phyloP scores from a whole-genome alignment of 2,797 vertebrate genomes.

The Sebastes jordani region DNA sequence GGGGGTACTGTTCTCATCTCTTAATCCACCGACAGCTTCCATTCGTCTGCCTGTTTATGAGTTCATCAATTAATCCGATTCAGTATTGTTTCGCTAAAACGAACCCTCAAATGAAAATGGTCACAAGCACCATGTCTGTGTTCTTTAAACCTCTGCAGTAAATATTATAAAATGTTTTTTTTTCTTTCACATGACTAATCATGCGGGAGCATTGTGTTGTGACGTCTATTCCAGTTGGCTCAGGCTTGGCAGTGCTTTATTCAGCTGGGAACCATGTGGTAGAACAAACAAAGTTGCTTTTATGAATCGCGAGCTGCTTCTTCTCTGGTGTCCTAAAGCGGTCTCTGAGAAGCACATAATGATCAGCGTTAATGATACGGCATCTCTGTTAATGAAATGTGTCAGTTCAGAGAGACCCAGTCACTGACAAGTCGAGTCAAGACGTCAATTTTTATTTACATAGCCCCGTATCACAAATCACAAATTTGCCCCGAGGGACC shows the following conservation, averaged over 20 bases:
- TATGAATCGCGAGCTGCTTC: not conserved
- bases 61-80: not conserved
- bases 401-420: not conserved
- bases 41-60: constrained; percentile 1
- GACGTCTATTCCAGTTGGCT: not conserved
- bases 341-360: not conserved
- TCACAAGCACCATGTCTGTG: too few species aligned
- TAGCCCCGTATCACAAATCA: not conserved
- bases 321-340: not conserved
- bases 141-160: not conserved
- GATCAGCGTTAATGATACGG: not conserved
- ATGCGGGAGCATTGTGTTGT: not conserved
- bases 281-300: not conserved
- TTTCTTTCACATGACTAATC: not conserved
- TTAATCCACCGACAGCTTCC: constrained; percentile 4
- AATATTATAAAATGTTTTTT: not conserved
- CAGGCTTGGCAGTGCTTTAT: not conserved
- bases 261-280: not conserved
- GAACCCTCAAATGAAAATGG: not conserved
- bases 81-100: not conserved
- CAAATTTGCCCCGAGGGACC: not conserved
- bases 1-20: constrained; percentile 4
- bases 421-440: not conserved
- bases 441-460: not conserved
- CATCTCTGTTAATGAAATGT: not conserved